Percentiles rank a stretch among this genome's conserved stretches.
Conservation (phyloP, 2,888 invertebrate species). For the Selenia dentaria region DNA sequence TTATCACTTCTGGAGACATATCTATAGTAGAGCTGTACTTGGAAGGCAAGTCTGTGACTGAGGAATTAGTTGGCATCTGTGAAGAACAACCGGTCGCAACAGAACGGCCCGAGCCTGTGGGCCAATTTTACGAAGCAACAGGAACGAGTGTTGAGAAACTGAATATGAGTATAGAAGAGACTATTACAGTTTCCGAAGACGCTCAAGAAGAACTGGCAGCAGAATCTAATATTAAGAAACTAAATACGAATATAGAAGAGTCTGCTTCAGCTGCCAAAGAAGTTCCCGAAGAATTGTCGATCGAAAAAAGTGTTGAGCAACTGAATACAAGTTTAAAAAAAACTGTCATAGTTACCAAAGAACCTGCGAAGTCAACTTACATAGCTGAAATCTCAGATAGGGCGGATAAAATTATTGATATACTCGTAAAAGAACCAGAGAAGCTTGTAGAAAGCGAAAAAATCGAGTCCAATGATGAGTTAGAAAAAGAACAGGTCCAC, state of each 20-base stretch:
- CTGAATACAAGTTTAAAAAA: not conserved
- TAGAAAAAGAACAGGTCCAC: constrained; percentile 3
- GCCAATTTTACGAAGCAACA: too few relatives aligned
- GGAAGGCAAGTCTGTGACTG: constrained; percentile 86
- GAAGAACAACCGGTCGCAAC: constrained; percentile 57
- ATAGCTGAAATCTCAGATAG: too few relatives aligned
- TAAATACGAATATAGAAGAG: not conserved
- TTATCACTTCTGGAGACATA: constrained; percentile 87
- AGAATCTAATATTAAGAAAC: not conserved
- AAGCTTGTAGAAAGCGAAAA: not conserved
- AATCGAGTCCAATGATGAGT: not conserved
- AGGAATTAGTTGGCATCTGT: constrained; percentile 83
- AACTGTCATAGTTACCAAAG: too few relatives aligned
- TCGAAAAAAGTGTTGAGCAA: not conserved
- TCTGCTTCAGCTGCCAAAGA: not conserved
- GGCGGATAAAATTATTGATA: too few relatives aligned
- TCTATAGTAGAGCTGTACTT: constrained; percentile 86
- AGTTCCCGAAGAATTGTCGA: not conserved
- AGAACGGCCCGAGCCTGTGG: constrained; percentile 69
- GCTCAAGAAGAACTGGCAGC: not conserved
- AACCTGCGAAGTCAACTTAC: too few relatives aligned
- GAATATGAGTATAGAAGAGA: not conserved
- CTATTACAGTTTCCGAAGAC: too few relatives aligned
- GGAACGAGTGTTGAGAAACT: too few relatives aligned
- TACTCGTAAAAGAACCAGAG: too few relatives aligned